Base-by-base conservation (phyloP, 2,113 vertebrate genomes). In the Zosterops japonicus region DNA sequence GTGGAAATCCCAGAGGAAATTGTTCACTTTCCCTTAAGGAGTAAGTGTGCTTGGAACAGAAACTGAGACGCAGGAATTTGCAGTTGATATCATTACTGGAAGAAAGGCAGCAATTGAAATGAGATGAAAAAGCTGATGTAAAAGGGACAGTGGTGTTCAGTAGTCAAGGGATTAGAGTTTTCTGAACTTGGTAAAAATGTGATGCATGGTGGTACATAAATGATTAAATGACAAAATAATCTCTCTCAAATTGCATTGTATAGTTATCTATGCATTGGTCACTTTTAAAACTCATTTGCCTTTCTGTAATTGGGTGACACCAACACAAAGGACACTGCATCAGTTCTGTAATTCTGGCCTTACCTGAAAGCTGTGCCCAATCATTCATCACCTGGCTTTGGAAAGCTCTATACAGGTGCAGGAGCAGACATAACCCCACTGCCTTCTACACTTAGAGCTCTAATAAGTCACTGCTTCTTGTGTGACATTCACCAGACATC, bases 181-280 rank as follows among this genome's bases (percentile, higher is more conserved):
- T 39, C 39, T 5, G 22, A n/a, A 44, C 29, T 39, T 49, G 41
- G 22, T 87, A 49, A 52, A 90, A 61, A 18, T 1, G 0, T 3
- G 31, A n/a, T 57, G 20, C 16, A 1, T 22, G 46, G 35, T 59
- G 46, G 23, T n/a, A 36, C 21, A 8, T 7, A 27, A 15, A 11
- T n/a, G 14, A 71, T 60, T 61, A 36, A 86, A 60, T 3, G 77
- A 35, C 8, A 69, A 83, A 76, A 63, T 72, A 25, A 11, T 44
- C 28, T 71, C 64, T 67, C 14, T 59, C 13, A 33, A 33, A 0
- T 68, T 89, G 49, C 25, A 91, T 67, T 42, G 14, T 82, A 2
- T 33, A 53, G 33, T 81, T 90, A 56, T 25, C n/a, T 75, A 0
- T 18, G 14, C 0, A 0, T 41, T 2, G 2, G 11, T 68, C 28